Percentiles rank a stretch among this genome's conserved stretches.
These are phyloP conservation scores for Trissoscelio sp. DNA, from an alignment of 2,888 invertebrate genomes.

Conservation along the genomic window DNA sequence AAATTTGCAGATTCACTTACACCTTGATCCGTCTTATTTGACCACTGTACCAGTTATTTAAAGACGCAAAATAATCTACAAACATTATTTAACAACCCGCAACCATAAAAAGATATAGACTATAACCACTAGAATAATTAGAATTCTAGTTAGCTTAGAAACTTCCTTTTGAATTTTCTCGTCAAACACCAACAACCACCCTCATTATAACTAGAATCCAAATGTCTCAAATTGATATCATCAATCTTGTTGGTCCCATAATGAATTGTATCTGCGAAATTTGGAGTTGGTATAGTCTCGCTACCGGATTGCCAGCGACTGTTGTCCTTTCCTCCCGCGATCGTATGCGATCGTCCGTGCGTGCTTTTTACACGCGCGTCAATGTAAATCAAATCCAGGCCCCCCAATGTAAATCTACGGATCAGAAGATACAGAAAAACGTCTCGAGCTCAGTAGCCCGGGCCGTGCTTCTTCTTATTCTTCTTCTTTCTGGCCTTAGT, in stretches of 20 bases:
- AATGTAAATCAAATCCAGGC: constrained; percentile 69
- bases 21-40: background rate
- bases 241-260: background rate
- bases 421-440: constrained; percentile 69
- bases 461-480: constrained; percentile 52
- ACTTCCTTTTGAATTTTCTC: too few species aligned
- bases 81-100: too few species aligned
- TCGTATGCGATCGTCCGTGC: constrained; percentile 52
- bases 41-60: background rate
- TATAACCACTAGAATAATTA: too few species aligned
- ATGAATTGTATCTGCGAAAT: background rate
- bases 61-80: too few species aligned
- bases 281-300: constrained; percentile 27
- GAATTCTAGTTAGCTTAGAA: too few species aligned
- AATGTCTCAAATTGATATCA: too few species aligned
- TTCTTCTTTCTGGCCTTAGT: constrained; percentile 62
- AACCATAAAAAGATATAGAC: background rate
- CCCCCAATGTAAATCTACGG: constrained; percentile 68
- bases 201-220: too few species aligned
- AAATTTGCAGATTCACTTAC: background rate
- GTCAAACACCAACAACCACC: too few species aligned
- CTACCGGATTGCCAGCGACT: constrained; percentile 35
- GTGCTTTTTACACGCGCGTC: constrained; percentile 70
- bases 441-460: constrained; percentile 46
- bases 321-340: constrained; percentile 56